Evolutionary conservation across 2,888 invertebrate genomes (phyloP).

Genomic region (Lepidochitona cinerea): DNA sequence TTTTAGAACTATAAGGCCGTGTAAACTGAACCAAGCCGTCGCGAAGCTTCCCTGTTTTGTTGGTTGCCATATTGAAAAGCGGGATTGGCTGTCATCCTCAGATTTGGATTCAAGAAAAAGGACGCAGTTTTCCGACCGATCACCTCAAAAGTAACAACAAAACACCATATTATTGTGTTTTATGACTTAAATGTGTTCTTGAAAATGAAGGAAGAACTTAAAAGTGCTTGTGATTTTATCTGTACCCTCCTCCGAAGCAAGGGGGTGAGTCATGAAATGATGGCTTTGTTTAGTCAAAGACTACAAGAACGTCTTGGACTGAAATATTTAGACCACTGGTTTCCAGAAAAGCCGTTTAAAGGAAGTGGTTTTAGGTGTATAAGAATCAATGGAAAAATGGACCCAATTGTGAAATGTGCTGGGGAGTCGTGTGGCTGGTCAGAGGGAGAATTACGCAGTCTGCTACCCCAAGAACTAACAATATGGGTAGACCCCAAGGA

Average conservation of each 20-base stretch:
- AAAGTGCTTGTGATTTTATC: slow-evolving; percentile 59
- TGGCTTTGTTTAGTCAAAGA: slow-evolving; percentile 40
- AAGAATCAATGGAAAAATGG: slow-evolving; percentile 81
- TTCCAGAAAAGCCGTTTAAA: slow-evolving; percentile 80
- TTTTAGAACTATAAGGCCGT: too few relatives aligned
- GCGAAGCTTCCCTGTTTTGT: too few relatives aligned
- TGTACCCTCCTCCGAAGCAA: slow-evolving; percentile 45
- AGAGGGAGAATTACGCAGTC: slow-evolving; percentile 71
- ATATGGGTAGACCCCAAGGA: slow-evolving; percentile 85
- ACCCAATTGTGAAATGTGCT: slow-evolving; percentile 79
- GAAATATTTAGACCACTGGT: slow-evolving; percentile 81
- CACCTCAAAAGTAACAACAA: too few relatives aligned
- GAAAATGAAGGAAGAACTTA: slow-evolving; percentile 63
- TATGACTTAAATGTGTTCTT: too few relatives aligned
- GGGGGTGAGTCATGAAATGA: slow-evolving; percentile 39
- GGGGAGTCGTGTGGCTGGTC: slow-evolving; percentile 78
- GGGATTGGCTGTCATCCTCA: too few relatives aligned
- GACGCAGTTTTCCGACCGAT: too few relatives aligned
- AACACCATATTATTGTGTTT: too few relatives aligned
- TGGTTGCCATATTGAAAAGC: too few relatives aligned
- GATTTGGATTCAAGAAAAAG: too few relatives aligned
- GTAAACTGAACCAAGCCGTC: too few relatives aligned
- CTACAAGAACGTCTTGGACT: slow-evolving; percentile 47
- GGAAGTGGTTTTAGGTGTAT: slow-evolving; percentile 82
- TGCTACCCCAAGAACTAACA: slow-evolving; percentile 80